Evolutionary conservation across 1,140 invertebrate species (phyloP).

Genomic region (Phymastichus coffea): DNA sequence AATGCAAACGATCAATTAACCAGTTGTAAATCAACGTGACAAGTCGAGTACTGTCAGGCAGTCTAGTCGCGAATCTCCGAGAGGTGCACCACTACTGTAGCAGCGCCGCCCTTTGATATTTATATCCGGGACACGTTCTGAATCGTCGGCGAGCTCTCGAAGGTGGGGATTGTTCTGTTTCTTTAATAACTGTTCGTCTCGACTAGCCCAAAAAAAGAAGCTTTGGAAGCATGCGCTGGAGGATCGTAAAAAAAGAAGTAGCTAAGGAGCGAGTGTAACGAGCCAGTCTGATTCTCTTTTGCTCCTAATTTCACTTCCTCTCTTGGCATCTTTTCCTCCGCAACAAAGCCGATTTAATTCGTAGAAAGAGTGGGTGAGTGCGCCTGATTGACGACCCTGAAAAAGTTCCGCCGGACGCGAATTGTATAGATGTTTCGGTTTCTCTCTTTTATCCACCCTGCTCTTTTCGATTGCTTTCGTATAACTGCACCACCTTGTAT

Average conservation of each 20-base stretch:
- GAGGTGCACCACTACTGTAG: background rate
- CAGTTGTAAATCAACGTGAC: slow-evolving; percentile 46
- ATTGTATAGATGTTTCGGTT: too few species aligned
- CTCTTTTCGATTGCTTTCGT: too few species aligned
- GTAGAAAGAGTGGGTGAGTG: too few species aligned
- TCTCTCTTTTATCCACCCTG: too few species aligned
- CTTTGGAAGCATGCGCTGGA: background rate
- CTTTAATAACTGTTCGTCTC: slow-evolving; percentile 28
- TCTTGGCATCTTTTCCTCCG: background rate
- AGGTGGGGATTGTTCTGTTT: slow-evolving; percentile 18
- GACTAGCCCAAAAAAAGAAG: too few species aligned
- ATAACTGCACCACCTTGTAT: too few species aligned
- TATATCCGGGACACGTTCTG: slow-evolving; percentile 41
- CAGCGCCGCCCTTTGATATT: slow-evolving; percentile 34
- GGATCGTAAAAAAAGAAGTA: background rate
- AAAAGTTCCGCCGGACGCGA: too few species aligned
- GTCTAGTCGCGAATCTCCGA: background rate
- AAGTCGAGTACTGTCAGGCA: background rate
- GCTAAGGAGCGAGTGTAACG: background rate
- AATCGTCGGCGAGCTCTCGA: slow-evolving; percentile 12
- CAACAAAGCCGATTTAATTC: too few species aligned
- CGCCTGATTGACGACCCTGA: too few species aligned
- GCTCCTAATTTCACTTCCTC: slow-evolving; percentile 19
- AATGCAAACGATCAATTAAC: slow-evolving; percentile 56
- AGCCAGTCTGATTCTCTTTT: slow-evolving; percentile 18